Evolutionary conservation across 2,888 invertebrate genomes (phyloP).

Genomic region (Monopis laevigella): DNA sequence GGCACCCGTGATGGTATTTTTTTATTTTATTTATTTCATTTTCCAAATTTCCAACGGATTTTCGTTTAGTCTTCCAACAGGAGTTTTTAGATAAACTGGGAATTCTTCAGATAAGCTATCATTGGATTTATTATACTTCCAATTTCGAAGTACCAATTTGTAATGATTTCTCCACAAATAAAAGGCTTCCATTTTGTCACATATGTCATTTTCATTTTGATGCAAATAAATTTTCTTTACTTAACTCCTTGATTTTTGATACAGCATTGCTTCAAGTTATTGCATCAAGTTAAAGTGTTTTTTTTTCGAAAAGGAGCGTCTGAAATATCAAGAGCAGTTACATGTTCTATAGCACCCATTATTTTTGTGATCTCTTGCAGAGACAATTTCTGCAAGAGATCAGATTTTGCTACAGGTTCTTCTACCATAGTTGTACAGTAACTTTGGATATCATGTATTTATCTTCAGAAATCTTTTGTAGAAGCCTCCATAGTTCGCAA

Average conservation of each 20-base stretch:
- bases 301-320: constrained; percentile 19
- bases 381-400: constrained; percentile 13
- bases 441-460: background rate
- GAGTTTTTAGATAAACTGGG: constrained; percentile 1
- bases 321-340: constrained; percentile 18
- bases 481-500: too few species aligned
- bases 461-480: too few species aligned
- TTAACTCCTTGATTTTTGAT: background rate
- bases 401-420: constrained; percentile 9
- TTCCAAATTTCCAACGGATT: constrained; percentile 4
- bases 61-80: constrained; percentile 3
- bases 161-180: background rate
- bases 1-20: too few species aligned
- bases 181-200: background rate
- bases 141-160: constrained; percentile 1
- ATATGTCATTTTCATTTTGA: background rate
- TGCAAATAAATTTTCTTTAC: background rate
- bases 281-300: constrained; percentile 13
- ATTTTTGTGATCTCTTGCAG: constrained; percentile 16
- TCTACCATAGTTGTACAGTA: background rate
- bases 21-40: background rate
- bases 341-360: constrained; percentile 17
- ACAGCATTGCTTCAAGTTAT: constrained; percentile 5
- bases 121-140: background rate
- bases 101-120: background rate